Evolutionary conservation across 1,140 invertebrate species (phyloP).

Genomic region (Acyrthosiphon pisum): DNA sequence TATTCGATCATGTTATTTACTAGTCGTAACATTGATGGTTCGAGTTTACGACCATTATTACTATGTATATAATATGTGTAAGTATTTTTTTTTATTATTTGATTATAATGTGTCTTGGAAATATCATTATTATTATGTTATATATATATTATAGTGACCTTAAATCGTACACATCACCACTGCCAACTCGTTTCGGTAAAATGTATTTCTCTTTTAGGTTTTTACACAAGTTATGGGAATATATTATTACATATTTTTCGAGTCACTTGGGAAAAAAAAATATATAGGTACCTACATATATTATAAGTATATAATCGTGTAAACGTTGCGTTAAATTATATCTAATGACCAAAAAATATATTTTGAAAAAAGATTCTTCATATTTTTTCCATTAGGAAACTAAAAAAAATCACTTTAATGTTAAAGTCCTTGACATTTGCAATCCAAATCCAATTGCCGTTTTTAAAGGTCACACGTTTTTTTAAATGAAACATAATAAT

Average conservation of each 20-base stretch:
- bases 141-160: not conserved
- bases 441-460: not conserved
- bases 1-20: not conserved
- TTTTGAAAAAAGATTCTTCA: not conserved
- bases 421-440: slow-evolving; percentile 31
- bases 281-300: not conserved
- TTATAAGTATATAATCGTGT: not conserved
- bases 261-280: not conserved
- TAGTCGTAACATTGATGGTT: not conserved
- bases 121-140: not conserved
- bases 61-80: not conserved
- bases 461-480: not conserved
- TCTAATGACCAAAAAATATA: not conserved
- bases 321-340: slow-evolving; percentile 34
- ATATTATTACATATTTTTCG: slow-evolving; percentile 19
- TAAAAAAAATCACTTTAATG: slow-evolving; percentile 1
- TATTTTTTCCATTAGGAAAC: not conserved
- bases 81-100: not conserved
- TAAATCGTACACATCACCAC: not conserved
- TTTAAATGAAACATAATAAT: not conserved
- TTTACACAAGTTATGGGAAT: not conserved
- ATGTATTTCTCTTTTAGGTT: not conserved
- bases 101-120: not conserved
- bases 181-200: not conserved
- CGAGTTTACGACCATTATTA: not conserved